Conservation (phyloP, 2,113 vertebrate species). For the Chinchilla lanigera region DNA sequence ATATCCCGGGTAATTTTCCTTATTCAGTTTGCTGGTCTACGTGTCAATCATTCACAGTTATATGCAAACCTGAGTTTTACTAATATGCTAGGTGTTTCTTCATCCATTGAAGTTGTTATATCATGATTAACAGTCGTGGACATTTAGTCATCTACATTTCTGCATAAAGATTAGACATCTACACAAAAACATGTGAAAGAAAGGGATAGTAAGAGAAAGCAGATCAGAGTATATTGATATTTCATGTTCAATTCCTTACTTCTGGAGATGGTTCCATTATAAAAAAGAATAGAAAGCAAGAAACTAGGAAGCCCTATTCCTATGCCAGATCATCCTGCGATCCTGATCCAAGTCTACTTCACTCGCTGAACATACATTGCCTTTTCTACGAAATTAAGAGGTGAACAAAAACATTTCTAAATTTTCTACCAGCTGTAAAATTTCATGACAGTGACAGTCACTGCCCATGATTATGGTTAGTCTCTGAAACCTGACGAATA, state of each 20-base stretch:
- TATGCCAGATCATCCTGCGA: not conserved
- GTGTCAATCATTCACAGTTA: not conserved
- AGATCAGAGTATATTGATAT: not conserved
- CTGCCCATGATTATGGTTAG: not conserved
- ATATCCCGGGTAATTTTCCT: not conserved
- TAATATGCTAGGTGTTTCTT: not conserved
- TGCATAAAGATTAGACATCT: not conserved
- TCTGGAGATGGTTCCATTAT: not conserved
- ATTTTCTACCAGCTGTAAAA: not conserved
- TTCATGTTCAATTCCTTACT: not conserved
- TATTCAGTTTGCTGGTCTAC: not conserved
- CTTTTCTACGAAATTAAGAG: not conserved
- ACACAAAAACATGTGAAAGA: not conserved
- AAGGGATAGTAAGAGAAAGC: not conserved
- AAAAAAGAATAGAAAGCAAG: not conserved
- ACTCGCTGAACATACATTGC: not conserved
- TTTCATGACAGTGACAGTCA: not conserved
- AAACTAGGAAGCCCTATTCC: not conserved
- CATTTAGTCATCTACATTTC: slow-evolving; percentile 32
- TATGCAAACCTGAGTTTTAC: not conserved
- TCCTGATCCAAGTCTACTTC: not conserved
- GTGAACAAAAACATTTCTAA: not conserved
- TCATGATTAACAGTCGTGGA: not conserved
- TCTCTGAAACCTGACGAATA: not conserved
- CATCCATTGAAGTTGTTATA: not conserved